These are phyloP conservation scores for Lordiphosa fenestrarum DNA, from an alignment of 2,888 invertebrate species.

Conservation along the genomic window DNA sequence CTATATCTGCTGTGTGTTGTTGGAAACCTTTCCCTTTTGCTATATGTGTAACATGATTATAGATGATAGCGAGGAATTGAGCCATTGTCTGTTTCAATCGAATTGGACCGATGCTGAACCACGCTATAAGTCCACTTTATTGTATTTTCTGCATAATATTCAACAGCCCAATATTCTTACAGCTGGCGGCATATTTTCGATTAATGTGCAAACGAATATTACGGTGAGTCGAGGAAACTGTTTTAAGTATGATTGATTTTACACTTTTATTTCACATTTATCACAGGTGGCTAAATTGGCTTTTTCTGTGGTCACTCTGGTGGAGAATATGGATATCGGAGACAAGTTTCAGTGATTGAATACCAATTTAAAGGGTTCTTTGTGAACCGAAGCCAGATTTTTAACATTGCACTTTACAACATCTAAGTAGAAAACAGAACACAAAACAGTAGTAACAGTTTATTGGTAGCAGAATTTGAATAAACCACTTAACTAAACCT, in stretches of 20 bases:
- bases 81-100: slow-evolving; percentile 52
- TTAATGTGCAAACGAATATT: slow-evolving; percentile 48
- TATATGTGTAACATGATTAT: slow-evolving; percentile 50
- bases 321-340: slow-evolving; percentile 48
- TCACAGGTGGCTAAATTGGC: slow-evolving; percentile 60
- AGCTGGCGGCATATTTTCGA: slow-evolving; percentile 64
- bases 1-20: slow-evolving; percentile 37
- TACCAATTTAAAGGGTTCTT: too few species aligned
- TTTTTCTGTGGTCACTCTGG: slow-evolving; percentile 52
- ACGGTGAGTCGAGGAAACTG: slow-evolving; percentile 29
- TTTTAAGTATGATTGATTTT: too few species aligned
- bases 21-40: slow-evolving; percentile 61
- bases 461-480: too few species aligned
- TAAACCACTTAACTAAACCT: too few species aligned
- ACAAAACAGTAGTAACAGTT: too few species aligned
- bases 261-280: too few species aligned
- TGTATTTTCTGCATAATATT: slow-evolving; percentile 51
- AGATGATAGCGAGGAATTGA: slow-evolving; percentile 45
- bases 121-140: slow-evolving; percentile 42
- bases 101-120: slow-evolving; percentile 54
- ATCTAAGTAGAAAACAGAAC: too few species aligned
- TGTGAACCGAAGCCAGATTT: too few species aligned
- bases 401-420: too few species aligned
- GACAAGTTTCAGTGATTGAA: slow-evolving; percentile 34
- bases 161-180: slow-evolving; percentile 54